These are phyloP conservation scores for Catocala sponsa DNA, from an alignment of 2,888 invertebrate species.

Conservation along the genomic window DNA sequence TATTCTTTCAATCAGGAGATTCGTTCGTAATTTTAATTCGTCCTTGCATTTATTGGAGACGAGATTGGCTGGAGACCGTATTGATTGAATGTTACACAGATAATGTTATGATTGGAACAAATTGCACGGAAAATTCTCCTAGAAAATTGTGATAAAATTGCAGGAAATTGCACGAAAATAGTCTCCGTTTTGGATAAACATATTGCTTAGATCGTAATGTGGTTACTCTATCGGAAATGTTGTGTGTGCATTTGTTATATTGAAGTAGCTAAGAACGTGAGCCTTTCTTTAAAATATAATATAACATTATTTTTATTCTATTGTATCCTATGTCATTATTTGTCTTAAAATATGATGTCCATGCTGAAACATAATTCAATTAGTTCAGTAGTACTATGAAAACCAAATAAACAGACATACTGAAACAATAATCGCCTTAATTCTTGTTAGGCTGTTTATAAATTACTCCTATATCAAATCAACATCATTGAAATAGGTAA, in stretches of 20 bases:
- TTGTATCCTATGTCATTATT: no score
- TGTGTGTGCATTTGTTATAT: neutral
- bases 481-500: no score
- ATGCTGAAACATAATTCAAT: no score
- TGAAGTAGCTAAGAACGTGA: no score
- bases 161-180: slow-evolving; percentile 9
- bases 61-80: neutral
- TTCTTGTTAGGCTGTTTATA: no score
- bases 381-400: no score
- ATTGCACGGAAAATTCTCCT: slow-evolving; percentile 7
- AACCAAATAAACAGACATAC: no score
- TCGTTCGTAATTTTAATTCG: slow-evolving; percentile 11
- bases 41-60: slow-evolving; percentile 12
- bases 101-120: slow-evolving; percentile 12
- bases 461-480: no score
- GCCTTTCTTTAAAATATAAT: no score
- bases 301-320: no score
- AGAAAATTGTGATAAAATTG: neutral
- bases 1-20: neutral
- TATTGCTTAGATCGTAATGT: neutral
- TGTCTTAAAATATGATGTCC: no score
- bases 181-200: neutral
- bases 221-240: neutral
- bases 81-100: slow-evolving; percentile 18
- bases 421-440: no score